These are phyloP conservation scores for Calvadosia cruxmelitensis DNA, from an alignment of 30 jellyfish, hydroid and myxozoan species.

Conservation along the genomic window DNA sequence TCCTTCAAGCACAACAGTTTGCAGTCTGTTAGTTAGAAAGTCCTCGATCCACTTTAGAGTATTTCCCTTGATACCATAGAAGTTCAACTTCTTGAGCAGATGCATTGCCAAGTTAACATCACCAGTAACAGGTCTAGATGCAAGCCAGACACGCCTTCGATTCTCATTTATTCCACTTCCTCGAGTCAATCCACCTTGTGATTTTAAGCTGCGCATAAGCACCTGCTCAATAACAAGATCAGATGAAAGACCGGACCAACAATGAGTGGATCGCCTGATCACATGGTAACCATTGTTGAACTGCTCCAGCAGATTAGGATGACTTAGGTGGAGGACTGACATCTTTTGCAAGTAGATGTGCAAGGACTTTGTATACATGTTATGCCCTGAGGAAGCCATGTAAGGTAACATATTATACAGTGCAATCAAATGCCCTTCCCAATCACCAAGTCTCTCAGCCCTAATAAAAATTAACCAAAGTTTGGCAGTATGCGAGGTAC, in stretches of 20 bases:
- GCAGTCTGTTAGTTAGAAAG: too few species aligned
- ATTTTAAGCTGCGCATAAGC: conserved; percentile 21
- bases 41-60: too few species aligned
- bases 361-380: conserved; percentile 30
- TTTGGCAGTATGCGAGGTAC: too few species aligned
- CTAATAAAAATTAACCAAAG: conserved; percentile 1
- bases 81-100: conserved; percentile 9
- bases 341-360: conserved; percentile 29
- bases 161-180: conserved; percentile 40
- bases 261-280: conserved; percentile 36
- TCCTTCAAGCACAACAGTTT: too few species aligned
- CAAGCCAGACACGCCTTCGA: conserved; percentile 22
- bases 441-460: conserved; percentile 16
- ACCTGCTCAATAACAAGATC: conserved; percentile 51
- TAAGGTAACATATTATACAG: conserved; percentile 21
- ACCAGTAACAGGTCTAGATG: conserved; percentile 14
- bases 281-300: conserved; percentile 33
- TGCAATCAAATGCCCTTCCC: conserved; percentile 9
- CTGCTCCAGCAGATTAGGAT: conserved; percentile 11
- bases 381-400: conserved; percentile 43
- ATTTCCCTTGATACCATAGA: too few species aligned
- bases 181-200: conserved; percentile 24
- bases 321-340: conserved; percentile 20
- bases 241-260: conserved; percentile 31
- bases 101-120: conserved; percentile 44